Percentiles rank a stretch among this genome's conserved stretches.
Evolutionary conservation across 1,140 invertebrate species (phyloP).

Genomic region (Phocides pigmalion): DNA sequence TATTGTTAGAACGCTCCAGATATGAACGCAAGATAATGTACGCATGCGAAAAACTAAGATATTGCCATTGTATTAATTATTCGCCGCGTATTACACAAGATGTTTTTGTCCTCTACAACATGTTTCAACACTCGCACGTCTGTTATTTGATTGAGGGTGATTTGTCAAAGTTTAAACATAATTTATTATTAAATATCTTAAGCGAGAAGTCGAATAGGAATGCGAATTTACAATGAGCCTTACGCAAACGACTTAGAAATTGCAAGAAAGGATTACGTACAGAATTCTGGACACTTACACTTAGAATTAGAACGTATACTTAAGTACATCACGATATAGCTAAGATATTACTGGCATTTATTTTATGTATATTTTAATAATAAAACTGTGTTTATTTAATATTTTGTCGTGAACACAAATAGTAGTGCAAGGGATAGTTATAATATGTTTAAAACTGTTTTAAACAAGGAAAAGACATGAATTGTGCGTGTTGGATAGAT

Average conservation of each 20-base stretch:
- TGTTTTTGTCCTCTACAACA: constrained; percentile 40
- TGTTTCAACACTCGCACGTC: constrained; percentile 42
- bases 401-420: no score
- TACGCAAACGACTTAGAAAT: constrained; percentile 23
- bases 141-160: constrained; percentile 43
- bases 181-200: constrained; percentile 52
- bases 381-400: no score
- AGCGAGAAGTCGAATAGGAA: constrained; percentile 42
- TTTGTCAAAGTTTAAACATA: constrained; percentile 56
- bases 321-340: neutral
- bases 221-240: constrained; percentile 46
- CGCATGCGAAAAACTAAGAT: constrained; percentile 63
- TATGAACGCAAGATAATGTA: constrained; percentile 53
- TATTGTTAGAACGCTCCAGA: constrained; percentile 64
- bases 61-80: constrained; percentile 66
- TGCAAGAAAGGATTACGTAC: constrained; percentile 20
- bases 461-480: no score
- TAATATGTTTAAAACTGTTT: no score
- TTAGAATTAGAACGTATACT: neutral
- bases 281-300: neutral
- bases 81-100: constrained; percentile 43
- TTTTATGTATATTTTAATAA: no score
- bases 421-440: no score
- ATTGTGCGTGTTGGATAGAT: no score
- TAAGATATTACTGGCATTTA: neutral